These are phyloP conservation scores for Platycnemis pennipes DNA, from an alignment of 2,888 invertebrate species.

Conservation along the genomic window DNA sequence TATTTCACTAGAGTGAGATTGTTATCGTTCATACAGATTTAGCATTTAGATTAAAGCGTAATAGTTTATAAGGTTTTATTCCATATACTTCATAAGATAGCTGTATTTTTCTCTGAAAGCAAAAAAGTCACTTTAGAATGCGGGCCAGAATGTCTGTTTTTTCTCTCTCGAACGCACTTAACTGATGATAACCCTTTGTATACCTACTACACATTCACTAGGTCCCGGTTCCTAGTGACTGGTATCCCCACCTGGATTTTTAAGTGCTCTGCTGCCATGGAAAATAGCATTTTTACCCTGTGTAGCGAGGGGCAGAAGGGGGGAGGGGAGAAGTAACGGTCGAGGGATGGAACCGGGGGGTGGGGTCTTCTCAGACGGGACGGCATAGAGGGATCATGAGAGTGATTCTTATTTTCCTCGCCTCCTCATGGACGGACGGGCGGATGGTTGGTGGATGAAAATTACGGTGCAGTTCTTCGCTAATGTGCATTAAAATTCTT, in stretches of 20 bases:
- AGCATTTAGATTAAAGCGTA: no score
- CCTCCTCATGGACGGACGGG: slow-evolving; percentile 3
- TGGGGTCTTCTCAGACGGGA: neutral
- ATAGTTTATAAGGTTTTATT: neutral
- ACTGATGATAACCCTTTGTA: neutral
- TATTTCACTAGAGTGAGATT: no score
- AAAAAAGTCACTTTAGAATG: neutral
- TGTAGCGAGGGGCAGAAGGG: neutral
- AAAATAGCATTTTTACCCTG: neutral
- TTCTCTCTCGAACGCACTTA: neutral
- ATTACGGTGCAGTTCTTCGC: slow-evolving; percentile 32
- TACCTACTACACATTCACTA: neutral
- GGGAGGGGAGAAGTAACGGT: neutral
- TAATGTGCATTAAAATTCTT: slow-evolving; percentile 36
- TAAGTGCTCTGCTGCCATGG: neutral
- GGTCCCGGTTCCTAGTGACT: neutral
- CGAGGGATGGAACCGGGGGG: neutral
- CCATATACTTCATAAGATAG: neutral
- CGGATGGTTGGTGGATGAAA: slow-evolving; percentile 16
- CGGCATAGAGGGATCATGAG: neutral
- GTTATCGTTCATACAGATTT: no score
- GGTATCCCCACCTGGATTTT: neutral
- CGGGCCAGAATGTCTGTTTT: neutral
- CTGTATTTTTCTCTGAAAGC: neutral
- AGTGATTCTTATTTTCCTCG: slow-evolving; percentile 25